These are phyloP conservation scores for Camelus bactrianus DNA, from an alignment of 2,113 vertebrate genomes.

Conservation along the genomic window DNA sequence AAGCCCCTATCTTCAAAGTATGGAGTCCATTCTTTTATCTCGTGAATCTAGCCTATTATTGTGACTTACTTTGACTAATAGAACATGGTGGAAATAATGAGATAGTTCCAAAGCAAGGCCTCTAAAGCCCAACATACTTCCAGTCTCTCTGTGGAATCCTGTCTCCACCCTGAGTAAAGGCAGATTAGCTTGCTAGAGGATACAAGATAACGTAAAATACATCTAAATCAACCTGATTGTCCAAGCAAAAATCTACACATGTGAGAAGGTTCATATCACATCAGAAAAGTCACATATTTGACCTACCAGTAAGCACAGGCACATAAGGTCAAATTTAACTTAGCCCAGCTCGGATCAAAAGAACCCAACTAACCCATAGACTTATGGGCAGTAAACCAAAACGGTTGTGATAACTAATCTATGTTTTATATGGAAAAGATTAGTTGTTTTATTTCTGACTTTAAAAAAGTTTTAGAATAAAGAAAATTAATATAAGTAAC, in stretches of 20 bases:
- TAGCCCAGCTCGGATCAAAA: not conserved
- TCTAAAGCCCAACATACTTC: not conserved
- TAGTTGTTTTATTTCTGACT: not conserved
- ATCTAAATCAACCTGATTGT: not conserved
- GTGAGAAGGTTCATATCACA: not conserved
- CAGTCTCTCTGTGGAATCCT: not conserved
- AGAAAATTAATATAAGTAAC: not conserved
- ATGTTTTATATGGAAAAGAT: not conserved
- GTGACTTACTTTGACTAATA: not conserved
- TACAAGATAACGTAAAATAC: not conserved
- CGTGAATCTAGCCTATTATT: not conserved
- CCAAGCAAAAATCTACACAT: fast-evolving
- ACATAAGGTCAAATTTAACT: not conserved
- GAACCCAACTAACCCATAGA: not conserved
- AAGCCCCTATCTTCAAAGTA: not conserved
- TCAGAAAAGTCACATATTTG: not conserved
- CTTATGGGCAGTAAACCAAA: not conserved
- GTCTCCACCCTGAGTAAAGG: not conserved
- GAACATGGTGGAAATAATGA: not conserved
- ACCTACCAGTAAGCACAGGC: not conserved
- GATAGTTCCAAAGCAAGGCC: not conserved
- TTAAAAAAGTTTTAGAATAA: not conserved
- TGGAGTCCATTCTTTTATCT: not conserved
- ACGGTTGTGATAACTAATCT: not conserved
- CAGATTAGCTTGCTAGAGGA: not conserved